Evolutionary conservation across 1,140 invertebrate species (phyloP).

Genomic region (Globodera rostochiensis): DNA sequence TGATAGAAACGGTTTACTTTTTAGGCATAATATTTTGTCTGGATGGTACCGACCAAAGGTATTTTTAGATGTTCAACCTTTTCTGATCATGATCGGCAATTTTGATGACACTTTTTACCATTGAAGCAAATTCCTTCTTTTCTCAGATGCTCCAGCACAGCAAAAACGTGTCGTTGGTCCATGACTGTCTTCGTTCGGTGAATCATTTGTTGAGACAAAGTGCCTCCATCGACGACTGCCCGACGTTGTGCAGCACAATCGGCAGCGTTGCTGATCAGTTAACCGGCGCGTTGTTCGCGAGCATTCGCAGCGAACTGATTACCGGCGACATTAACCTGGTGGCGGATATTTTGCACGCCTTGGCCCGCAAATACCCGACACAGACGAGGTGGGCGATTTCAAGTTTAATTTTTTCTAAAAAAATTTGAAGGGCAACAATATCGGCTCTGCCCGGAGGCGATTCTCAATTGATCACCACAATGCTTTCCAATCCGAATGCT

Average conservation of each 20-base stretch:
- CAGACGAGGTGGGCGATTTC: constrained; percentile 6
- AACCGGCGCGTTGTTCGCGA: constrained; percentile 3
- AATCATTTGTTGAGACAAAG: background rate
- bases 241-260: background rate
- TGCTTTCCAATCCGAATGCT: constrained; percentile 8
- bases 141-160: constrained; percentile 22
- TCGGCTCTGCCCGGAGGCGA: constrained; percentile 16
- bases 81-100: too few relatives aligned
- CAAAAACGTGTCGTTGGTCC: constrained; percentile 3
- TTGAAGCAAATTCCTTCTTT: background rate
- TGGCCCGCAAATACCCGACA: constrained; percentile 19
- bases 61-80: too few relatives aligned
- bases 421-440: constrained; percentile 24
- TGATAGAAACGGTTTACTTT: too few relatives aligned
- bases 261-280: constrained; percentile 2
- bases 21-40: too few relatives aligned
- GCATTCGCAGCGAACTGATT: constrained; percentile 18
- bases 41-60: too few relatives aligned
- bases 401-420: background rate
- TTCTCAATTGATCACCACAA: background rate
- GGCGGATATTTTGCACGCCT: constrained; percentile 23
- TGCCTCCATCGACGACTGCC: background rate
- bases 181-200: constrained; percentile 5
- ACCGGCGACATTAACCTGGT: constrained; percentile 5
- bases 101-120: too few relatives aligned